Evolutionary conservation across 2,797 vertebrate species (phyloP).

Genomic region (Lates japonicus): DNA sequence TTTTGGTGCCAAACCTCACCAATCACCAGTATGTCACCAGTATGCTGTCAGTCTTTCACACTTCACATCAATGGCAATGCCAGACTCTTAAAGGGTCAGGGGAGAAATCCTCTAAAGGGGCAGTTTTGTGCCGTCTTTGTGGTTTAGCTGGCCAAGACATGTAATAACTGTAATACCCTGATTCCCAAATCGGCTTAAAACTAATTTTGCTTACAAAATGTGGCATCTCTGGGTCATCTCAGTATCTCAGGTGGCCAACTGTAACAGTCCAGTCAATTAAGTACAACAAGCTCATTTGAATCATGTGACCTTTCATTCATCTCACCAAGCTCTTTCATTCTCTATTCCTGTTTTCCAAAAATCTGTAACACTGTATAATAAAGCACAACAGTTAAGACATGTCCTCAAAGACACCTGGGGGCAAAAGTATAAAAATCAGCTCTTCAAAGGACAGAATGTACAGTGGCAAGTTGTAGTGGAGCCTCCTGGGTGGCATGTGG

Average conservation of each 20-base stretch:
- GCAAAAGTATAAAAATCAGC: slow-evolving; percentile 22
- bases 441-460: slow-evolving; percentile 10
- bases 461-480: slow-evolving; percentile 13
- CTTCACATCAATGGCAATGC: not conserved
- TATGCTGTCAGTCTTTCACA: not conserved
- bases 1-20: not conserved
- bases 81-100: not conserved
- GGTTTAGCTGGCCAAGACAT: not conserved
- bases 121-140: not conserved
- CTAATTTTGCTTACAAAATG: not conserved
- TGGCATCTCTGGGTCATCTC: not conserved
- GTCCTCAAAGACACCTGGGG: not conserved
- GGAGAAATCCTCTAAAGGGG: not conserved
- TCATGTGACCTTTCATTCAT: slow-evolving; percentile 6
- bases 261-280: not conserved
- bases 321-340: not conserved
- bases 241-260: not conserved
- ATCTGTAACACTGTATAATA: not conserved
- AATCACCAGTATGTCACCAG: not conserved
- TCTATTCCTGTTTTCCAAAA: not conserved
- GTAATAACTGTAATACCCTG: not conserved
- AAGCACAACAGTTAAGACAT: slow-evolving; percentile 3
- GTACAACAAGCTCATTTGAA: not conserved
- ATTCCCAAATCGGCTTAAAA: not conserved
- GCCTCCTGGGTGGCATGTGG: slow-evolving; percentile 27